Evolutionary conservation across 2,113 vertebrate species (phyloP).

Genomic region (Pterocles orientalis): DNA sequence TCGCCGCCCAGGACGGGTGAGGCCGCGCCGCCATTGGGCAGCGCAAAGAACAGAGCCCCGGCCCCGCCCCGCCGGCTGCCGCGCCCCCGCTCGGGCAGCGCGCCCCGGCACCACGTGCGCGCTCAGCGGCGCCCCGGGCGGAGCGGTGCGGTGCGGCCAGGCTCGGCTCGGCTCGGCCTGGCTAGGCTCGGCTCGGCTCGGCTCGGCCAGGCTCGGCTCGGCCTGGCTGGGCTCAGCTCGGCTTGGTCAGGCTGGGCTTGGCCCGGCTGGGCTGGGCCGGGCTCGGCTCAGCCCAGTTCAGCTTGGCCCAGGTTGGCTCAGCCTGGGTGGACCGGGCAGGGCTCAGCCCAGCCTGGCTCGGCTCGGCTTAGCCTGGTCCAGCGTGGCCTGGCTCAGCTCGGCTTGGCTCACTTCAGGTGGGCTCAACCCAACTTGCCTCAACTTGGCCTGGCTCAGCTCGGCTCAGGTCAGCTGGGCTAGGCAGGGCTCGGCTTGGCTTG

Average conservation of each 20-base stretch:
- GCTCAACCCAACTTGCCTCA: too few species aligned
- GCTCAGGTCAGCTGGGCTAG: too few species aligned
- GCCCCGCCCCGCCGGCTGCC: neutral
- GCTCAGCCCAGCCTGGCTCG: neutral
- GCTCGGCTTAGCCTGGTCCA: neutral
- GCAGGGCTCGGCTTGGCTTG: too few species aligned
- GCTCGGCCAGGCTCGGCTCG: accelerated
- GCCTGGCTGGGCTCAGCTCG: accelerated
- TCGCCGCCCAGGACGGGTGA: accelerated
- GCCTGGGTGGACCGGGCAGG: neutral
- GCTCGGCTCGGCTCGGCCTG: too few species aligned
- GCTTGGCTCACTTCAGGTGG: neutral
- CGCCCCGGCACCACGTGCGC: neutral
- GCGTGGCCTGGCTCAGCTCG: neutral
- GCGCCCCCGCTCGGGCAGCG: neutral
- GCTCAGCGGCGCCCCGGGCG: too few species aligned
- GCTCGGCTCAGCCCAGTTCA: too few species aligned
- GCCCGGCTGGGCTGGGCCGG: too few species aligned
- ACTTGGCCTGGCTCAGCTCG: too few species aligned
- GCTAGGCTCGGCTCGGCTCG: neutral
- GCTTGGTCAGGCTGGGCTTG: too few species aligned
- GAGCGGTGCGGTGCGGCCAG: too few species aligned
- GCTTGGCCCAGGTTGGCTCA: accelerated
- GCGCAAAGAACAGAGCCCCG: accelerated
- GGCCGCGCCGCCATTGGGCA: neutral